Base-by-base conservation (phyloP, 1,140 invertebrate genomes). In the Cotesia vestalis region DNA sequence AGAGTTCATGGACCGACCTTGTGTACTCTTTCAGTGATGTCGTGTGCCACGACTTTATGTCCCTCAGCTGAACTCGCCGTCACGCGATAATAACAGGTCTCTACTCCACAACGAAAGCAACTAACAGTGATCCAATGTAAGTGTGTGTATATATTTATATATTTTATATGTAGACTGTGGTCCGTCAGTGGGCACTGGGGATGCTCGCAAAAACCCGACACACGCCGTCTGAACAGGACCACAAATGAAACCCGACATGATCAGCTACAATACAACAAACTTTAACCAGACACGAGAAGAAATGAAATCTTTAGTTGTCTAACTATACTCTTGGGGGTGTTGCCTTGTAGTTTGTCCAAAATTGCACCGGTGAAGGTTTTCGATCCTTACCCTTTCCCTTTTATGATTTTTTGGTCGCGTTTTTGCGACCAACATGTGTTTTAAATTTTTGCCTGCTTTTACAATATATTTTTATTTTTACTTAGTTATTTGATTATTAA, bases 41-140 rank as follows among this genome's bases (percentile, higher is more conserved):
- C 63, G 63, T 60, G 35, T 53, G 60, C 51, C 62, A n/a, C 35
- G 66, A 80, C 61, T 80, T 81, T 80, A 78, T 75, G 74, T 74
- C 74, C 40, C 78, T 78, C 69, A 38, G 11, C 40, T 46, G 6
- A 46, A 66, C 14, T 69, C 52, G 61, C 66, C 69, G 75, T 78
- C 75, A 77, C 73, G 75, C 75, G 77, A 79, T 81, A 79, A 81
- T 80, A 80, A 80, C 76, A 78, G 78, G 74, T 76, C 66, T 53
- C 62, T 73, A 64, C 40, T 46, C 27, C 27, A 46, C 40, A 46
- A 46, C 40, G 11, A 11, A 6, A 46, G 1, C 40, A 46, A 46
- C 40, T 46, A 46, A 9, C 40, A 46, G 6, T 6, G 11, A 6
- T 46, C 6, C 40, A 9, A 9, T 46, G 6, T 11, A 9, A 9